Base-by-base conservation (phyloP, 2,113 vertebrate species). In the Leptobrachium leishanense region DNA sequence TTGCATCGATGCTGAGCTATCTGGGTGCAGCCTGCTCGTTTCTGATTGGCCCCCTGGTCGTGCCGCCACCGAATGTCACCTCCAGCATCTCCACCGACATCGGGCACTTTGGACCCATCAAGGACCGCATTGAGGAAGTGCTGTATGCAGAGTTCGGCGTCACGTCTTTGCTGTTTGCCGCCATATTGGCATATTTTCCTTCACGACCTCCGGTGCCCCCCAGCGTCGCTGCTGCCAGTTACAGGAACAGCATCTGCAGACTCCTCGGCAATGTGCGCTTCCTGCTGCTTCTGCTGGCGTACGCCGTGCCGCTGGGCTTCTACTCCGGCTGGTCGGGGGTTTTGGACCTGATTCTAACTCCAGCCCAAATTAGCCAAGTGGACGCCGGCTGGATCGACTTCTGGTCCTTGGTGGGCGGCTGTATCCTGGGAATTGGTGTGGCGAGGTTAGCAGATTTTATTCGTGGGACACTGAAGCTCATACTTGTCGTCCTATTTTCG, bases 401-500 rank as follows among this genome's bases (percentile, higher is more conserved):
- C 92, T 98, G 97, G 97, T 98, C 98, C 40, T 92, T 92, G 65
- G 88, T 99, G 73, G 98, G 97, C 70, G 97, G 98, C 68, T 99
- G 97, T 87, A 92, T 98, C 82, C 94, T 98, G 87, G 98, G 97
- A 82, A 93, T 99, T 84, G 95, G 94, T 43, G 95, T 98, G 90
- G 98, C 97, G 86, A 99, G 98, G 85, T 99, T 99, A 93, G 96
- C 98, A 75, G 98, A 99, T 90, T 99, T 94, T 76, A 96, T 99
- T 86, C 94, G 96, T 1, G 98, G 97, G 43, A 96, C 98, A 94
- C 90, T 99, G 88, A 99, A 99, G 87, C 92, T 96, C 65, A 98
- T 99, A 82, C 91, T 98, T 74, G 94, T 99, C 83, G 92, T 98
- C 85, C 94, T 98, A 90, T 89, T 99, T 81, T 96, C 96, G 13